Base-by-base conservation (phyloP, 2,113 vertebrate genomes). In the Glaucomys volans region DNA sequence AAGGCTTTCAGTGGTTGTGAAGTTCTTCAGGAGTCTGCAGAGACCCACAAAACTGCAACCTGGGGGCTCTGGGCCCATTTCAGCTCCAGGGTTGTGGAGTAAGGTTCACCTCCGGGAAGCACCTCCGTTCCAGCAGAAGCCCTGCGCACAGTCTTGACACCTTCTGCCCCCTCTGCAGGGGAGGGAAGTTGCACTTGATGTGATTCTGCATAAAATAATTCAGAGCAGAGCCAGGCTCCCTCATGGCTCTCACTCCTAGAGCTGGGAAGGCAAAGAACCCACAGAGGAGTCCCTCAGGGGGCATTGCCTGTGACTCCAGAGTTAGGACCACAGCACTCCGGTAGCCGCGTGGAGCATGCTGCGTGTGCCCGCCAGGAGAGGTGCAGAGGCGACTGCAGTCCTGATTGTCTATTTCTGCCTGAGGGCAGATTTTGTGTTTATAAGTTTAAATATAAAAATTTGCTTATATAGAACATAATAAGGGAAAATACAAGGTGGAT, bases 271-370 rank as follows among this genome's bases (percentile, higher is more conserved):
- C 47, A 64, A 75, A 14, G 18, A 72, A 26, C 13, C 40, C 74
- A 71, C 20, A 35, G 16, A 9, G 5, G 13, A 87, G 6, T 16
- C 5, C 54, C 54, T 57, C 5, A 3, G 20, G 11, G 22, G 50
- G 50, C 5, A 42, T n/a, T 84, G 17, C 13, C 30, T 69, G 1
- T 4, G 37, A 40, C 18, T 50, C 28, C 37, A 79, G 5, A 7
- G 32, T 18, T 50, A 54, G 32, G n/a, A 20, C 54, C 64, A 22
- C 12, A 59, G 66, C 37, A 50, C 24, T 28, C 10, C 9, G 54
- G 28, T 10, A 69, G 75, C 32, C 11, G 1, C 17, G 18, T 22
- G 2, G 22, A 1, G 11, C 24, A n/a, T 47, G 0, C 0, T 0
- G 10, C 4, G 3, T 30, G 10, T 17, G 52, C 11, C 18, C 0